Percentiles rank a stretch among this genome's conserved stretches.
Conservation (phyloP, 2,113 vertebrate genomes). For the Muntiacus muntjak region DNA sequence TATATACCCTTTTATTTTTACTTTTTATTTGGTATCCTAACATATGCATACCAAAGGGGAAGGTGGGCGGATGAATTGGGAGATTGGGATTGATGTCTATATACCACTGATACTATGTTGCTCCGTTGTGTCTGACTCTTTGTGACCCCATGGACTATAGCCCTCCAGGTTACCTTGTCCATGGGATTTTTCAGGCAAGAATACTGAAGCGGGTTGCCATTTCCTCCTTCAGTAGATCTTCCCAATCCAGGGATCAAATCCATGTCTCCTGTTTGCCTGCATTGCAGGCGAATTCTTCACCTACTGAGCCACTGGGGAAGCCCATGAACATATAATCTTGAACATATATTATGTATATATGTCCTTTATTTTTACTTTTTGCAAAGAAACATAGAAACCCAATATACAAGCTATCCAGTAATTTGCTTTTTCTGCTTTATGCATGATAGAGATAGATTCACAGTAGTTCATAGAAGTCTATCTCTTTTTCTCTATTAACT, state of each 20-base stretch:
- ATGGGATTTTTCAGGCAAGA: not conserved
- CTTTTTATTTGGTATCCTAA: not conserved
- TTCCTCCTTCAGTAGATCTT: not conserved
- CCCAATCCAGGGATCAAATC: not conserved
- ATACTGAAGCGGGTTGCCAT: not conserved
- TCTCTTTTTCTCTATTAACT: no score
- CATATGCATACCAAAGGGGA: not conserved
- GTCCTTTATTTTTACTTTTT: not conserved
- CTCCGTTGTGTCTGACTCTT: not conserved
- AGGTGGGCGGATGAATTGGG: not conserved
- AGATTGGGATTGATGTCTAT: not conserved
- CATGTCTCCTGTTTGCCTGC: not conserved
- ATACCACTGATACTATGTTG: not conserved
- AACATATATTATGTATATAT: not conserved
- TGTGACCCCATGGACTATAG: not conserved
- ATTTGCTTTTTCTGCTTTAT: not conserved
- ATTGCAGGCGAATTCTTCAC: not conserved
- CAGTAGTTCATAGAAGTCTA: rapidly evolving
- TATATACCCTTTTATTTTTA: not conserved
- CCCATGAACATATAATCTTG: not conserved
- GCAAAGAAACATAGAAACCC: not conserved
- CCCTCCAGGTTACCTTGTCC: not conserved
- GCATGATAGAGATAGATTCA: not conserved
- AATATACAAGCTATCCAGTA: no score
- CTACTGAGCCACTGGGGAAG: not conserved